phyloP scores from a whole-genome alignment of 2,888 invertebrate genomes.

The Lasiommata megera region DNA sequence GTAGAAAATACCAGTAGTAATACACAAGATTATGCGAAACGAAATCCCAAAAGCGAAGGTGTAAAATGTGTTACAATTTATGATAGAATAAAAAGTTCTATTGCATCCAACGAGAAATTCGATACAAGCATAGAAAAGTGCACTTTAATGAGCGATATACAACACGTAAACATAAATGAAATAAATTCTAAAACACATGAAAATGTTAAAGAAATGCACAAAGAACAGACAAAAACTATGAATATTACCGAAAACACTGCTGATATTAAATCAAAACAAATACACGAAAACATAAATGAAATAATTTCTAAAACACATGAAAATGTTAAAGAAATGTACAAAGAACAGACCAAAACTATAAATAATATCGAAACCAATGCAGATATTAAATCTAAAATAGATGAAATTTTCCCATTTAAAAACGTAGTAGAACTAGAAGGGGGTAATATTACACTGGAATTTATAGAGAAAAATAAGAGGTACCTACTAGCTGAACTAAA shows the following conservation, averaged over 20 bases:
- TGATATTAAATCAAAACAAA: slow-evolving; percentile 26
- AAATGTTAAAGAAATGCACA: neutral
- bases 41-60: neutral
- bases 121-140: neutral
- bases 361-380: slow-evolving; percentile 22
- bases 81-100: neutral
- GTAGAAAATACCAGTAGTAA: neutral
- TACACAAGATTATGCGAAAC: neutral
- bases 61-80: neutral
- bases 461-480: slow-evolving; percentile 66
- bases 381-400: slow-evolving; percentile 29
- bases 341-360: neutral
- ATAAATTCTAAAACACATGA: neutral
- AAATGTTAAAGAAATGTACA: neutral
- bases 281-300: neutral
- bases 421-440: slow-evolving; percentile 41
- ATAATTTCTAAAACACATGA: neutral
- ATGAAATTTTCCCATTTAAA: slow-evolving; percentile 59
- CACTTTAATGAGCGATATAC: neutral
- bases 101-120: neutral
- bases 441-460: slow-evolving; percentile 56
- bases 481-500: slow-evolving; percentile 51
- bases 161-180: neutral
- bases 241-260: slow-evolving; percentile 22
- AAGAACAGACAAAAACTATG: neutral